Conservation (phyloP, 1,140 invertebrate genomes). For the Aphaenogaster rudis region DNA sequence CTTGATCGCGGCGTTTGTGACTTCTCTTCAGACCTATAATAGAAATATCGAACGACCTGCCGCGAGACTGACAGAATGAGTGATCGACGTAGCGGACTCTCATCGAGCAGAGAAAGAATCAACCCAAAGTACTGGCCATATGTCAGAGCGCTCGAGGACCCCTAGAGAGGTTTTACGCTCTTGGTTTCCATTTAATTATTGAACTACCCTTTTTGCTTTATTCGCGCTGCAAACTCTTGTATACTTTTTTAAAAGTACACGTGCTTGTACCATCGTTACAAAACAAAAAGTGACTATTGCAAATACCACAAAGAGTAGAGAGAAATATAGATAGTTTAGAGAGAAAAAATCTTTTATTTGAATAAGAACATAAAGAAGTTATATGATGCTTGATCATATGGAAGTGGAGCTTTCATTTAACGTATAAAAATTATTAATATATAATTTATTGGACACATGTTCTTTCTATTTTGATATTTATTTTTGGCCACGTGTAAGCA, state of each 20-base stretch:
- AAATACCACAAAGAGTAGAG: too few relatives aligned
- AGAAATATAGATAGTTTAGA: not conserved
- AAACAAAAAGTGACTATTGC: not conserved
- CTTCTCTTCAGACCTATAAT: constrained; percentile 41
- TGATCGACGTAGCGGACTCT: constrained; percentile 51
- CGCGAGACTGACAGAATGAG: constrained; percentile 43
- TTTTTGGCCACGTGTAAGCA: not conserved
- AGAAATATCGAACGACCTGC: constrained; percentile 48
- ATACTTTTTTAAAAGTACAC: constrained; percentile 2
- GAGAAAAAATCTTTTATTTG: not conserved
- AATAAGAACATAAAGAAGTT: not conserved
- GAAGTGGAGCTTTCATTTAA: not conserved
- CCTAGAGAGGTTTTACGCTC: constrained; percentile 43
- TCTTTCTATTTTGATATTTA: not conserved
- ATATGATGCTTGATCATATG: not conserved
- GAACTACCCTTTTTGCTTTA: constrained; percentile 16
- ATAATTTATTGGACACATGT: not conserved
- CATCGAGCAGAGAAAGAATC: constrained; percentile 54
- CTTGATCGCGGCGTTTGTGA: constrained; percentile 8
- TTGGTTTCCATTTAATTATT: constrained; percentile 61
- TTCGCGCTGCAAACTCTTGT: not conserved
- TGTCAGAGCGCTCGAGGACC: constrained; percentile 15
- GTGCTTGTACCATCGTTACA: not conserved
- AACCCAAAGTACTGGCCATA: constrained; percentile 43
- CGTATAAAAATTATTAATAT: not conserved